Evolutionary conservation across 2,113 vertebrate species (phyloP), one percentile per base, ranked within the genome.

Genomic region (Podilymbus podiceps): DNA sequence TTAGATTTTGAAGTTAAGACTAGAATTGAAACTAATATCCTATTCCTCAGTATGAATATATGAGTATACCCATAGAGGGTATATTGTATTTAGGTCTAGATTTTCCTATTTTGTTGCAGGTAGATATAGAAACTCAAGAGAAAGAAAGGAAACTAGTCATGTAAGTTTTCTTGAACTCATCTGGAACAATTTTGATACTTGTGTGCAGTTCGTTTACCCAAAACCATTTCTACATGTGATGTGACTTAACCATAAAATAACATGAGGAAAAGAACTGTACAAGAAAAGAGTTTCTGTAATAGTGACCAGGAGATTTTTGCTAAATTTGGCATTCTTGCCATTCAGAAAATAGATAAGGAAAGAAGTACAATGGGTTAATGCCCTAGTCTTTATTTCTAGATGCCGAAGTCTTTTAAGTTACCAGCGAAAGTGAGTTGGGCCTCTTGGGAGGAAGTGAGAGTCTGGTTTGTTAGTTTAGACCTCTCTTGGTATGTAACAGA

Each of bases 401-500:
- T 63, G 83, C 42, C 53, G 55, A 64, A 66, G 53, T 93, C 59
- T 79, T 64, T 10, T 24, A 38, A 38, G 53, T 90, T 94, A 86
- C 58, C 53, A 88, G 3, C 2, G 12, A 79, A 95, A 95, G 49
- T 42, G 33, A 93, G 28, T 58, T 68, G 8, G 9, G n/a, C 58
- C 90, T 73, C 86, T 50, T 55, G 84, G 52, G 68, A 95, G 94
- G 80, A 96, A 95, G 77, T 78, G 16, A 47, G 55, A 84, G 73
- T 87, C 84, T 95, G 72, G 35, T 86, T 90, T 92, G 76, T 95
- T 91, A 85, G 77, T 95, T 95, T 87, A 94, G 94, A 75, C 25
- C 38, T 92, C 49, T 84, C 56, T 68, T 78, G 84, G 69, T 78
- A 89, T 89, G 73, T 31, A 72, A 11, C 40, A 85, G 90, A 85